phyloP scores from a whole-genome alignment of 2,113 vertebrate species.

The Callipepla squamata region DNA sequence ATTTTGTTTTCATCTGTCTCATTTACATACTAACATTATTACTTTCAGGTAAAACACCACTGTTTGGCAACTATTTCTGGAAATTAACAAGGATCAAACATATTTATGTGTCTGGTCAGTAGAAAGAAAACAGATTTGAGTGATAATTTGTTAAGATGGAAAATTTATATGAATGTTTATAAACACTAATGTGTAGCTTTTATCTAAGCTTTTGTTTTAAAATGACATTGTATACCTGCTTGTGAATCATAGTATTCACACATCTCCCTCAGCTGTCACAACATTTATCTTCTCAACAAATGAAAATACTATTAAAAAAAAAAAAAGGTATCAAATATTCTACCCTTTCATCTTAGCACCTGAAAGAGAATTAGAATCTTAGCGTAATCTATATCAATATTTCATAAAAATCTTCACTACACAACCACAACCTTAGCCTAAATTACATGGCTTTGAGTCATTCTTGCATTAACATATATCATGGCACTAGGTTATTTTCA shows the following conservation, averaged over 20 bases:
- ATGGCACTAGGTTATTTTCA: background rate
- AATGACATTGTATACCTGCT: background rate
- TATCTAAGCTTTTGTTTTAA: background rate
- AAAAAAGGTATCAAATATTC: background rate
- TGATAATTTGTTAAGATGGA: background rate
- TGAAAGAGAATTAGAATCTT: background rate
- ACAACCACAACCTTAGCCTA: background rate
- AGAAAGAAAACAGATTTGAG: background rate
- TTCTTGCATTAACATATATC: background rate
- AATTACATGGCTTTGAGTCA: background rate
- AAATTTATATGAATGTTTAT: background rate
- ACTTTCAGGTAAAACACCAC: background rate
- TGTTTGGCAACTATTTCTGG: background rate
- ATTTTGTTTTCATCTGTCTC: background rate
- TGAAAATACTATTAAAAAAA: background rate
- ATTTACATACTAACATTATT: background rate
- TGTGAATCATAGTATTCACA: background rate
- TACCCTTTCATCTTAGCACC: background rate
- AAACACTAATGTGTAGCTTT: background rate
- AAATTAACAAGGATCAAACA: background rate
- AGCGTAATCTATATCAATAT: background rate
- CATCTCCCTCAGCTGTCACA: background rate
- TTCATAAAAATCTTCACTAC: background rate
- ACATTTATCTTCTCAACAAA: conserved; percentile 7
- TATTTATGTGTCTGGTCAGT: background rate